These are phyloP conservation scores for Globia sparganii DNA, from an alignment of 2,888 invertebrate species.

Conservation along the genomic window DNA sequence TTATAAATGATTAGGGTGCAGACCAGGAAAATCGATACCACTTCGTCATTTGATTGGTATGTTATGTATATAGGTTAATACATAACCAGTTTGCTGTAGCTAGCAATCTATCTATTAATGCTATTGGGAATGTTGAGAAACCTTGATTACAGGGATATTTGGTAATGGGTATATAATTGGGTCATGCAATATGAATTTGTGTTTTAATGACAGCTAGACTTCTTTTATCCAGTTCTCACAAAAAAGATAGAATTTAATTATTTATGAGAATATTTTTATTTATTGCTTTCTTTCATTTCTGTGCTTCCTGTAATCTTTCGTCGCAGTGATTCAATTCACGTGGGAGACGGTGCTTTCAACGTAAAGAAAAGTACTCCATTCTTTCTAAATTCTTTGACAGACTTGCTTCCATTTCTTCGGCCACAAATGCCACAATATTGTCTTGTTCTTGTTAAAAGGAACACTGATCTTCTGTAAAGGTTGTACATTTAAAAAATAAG, in stretches of 20 bases:
- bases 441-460: slow-evolving; percentile 16
- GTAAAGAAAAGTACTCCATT: slow-evolving; percentile 27
- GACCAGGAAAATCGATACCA: slow-evolving; percentile 53
- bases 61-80: slow-evolving; percentile 12
- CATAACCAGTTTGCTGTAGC: slow-evolving; percentile 16
- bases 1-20: slow-evolving; percentile 46
- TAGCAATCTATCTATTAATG: slow-evolving; percentile 1
- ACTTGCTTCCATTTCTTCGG: slow-evolving; percentile 27
- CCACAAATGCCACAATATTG: slow-evolving; percentile 11
- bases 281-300: slow-evolving; percentile 37
- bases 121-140: slow-evolving; percentile 4
- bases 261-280: slow-evolving; percentile 22
- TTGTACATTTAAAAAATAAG: not conserved
- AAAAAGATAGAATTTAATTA: slow-evolving; percentile 15
- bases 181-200: slow-evolving; percentile 9
- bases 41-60: slow-evolving; percentile 32
- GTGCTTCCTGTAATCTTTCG: slow-evolving; percentile 35
- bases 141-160: not conserved
- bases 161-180: slow-evolving; percentile 3
- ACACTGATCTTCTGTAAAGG: slow-evolving; percentile 2
- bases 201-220: slow-evolving; percentile 6
- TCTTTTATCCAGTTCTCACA: not conserved
- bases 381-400: slow-evolving; percentile 40
- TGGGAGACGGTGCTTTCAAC: slow-evolving; percentile 38
- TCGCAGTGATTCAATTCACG: slow-evolving; percentile 45